A percentile compares a stretch with the other conserved stretches of the same genome.
phyloP scores from a whole-genome alignment of 1,140 invertebrate species.

The Meloidogyne exigua region DNA sequence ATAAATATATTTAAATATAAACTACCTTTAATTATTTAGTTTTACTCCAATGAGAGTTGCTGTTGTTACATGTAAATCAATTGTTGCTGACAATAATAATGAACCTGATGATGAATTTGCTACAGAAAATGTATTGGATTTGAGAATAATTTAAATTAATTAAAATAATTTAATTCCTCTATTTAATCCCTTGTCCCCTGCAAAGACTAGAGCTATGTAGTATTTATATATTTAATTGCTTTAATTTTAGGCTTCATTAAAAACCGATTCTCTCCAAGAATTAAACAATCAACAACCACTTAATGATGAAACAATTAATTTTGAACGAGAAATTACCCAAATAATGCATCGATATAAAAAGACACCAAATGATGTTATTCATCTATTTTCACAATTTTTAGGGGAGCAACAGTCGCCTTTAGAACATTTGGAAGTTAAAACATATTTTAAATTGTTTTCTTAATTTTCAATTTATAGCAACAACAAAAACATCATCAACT shows the following conservation, averaged over 20 bases:
- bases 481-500: not conserved
- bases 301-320: not conserved
- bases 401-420: not conserved
- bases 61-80: constrained; percentile 49
- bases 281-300: not conserved
- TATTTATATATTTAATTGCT: not conserved
- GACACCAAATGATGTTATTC: not conserved
- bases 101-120: constrained; percentile 20
- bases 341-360: not conserved
- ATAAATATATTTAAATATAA: not conserved
- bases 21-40: constrained; percentile 24
- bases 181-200: too few species aligned
- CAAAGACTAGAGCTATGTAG: too few species aligned
- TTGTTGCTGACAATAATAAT: constrained; percentile 12
- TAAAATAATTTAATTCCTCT: too few species aligned
- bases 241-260: not conserved
- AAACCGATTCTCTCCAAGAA: not conserved
- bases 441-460: not conserved
- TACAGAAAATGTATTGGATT: not conserved
- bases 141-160: too few species aligned
- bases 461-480: not conserved
- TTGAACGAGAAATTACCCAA: not conserved
- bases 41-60: constrained; percentile 53
- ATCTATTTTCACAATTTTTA: constrained; percentile 2
- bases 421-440: not conserved